A percentile compares a stretch with the other conserved stretches of the same genome.
Evolutionary conservation across 2,888 invertebrate species (phyloP).

Genomic region (Druceiella hillmani): DNA sequence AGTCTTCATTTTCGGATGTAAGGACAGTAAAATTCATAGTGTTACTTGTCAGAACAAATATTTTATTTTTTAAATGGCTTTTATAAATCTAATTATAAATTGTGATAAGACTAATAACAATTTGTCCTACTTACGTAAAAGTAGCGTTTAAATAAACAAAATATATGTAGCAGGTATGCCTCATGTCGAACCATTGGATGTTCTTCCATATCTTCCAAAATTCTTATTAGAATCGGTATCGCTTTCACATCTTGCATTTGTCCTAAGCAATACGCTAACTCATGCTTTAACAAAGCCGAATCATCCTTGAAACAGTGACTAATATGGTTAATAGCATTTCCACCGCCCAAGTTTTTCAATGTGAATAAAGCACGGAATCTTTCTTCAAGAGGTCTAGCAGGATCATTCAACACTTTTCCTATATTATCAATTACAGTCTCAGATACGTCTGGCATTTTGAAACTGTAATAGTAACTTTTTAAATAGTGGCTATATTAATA

Average conservation of each 20-base stretch:
- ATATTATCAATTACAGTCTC: slow-evolving; percentile 45
- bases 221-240: slow-evolving; percentile 64
- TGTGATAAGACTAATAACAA: too few species aligned
- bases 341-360: slow-evolving; percentile 83
- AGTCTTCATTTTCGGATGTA: too few species aligned
- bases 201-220: slow-evolving; percentile 73
- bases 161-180: too few species aligned
- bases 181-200: slow-evolving; percentile 98
- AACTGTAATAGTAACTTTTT: too few species aligned
- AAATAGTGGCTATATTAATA: too few species aligned
- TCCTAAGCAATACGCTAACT: slow-evolving; percentile 94
- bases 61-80: too few species aligned
- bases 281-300: slow-evolving; percentile 91
- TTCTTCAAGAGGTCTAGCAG: slow-evolving; percentile 73
- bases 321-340: slow-evolving; percentile 72
- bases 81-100: too few species aligned
- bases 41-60: too few species aligned
- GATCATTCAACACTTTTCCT: slow-evolving; percentile 68
- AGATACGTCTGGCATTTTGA: slow-evolving; percentile 35
- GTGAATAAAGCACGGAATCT: slow-evolving; percentile 95
- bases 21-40: too few species aligned
- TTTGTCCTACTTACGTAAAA: too few species aligned
- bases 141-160: too few species aligned
- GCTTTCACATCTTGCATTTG: slow-evolving; percentile 91
- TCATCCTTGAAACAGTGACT: slow-evolving; percentile 74